Percentiles rank a stretch among this genome's conserved stretches.
Evolutionary conservation across 2,113 vertebrate genomes (phyloP).

Genomic region (Puntigrus tetrazona): DNA sequence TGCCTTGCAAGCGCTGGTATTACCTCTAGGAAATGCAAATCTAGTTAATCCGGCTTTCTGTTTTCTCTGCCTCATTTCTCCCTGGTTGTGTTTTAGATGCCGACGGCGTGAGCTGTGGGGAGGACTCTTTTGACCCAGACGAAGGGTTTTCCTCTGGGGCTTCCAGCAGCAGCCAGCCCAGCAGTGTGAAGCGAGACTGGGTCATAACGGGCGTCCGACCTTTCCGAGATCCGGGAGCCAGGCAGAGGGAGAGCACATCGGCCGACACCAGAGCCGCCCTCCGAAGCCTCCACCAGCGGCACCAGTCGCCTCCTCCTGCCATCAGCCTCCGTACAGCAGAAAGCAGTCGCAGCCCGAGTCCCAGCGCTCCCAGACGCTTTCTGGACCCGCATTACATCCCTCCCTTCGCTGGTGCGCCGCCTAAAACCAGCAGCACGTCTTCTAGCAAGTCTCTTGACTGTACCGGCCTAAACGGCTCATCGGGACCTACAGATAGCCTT

Average conservation of each 20-base stretch:
- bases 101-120: conserved; percentile 87
- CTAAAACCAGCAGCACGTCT: conserved; percentile 93
- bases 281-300: conserved; percentile 76
- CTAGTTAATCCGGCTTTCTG: background rate
- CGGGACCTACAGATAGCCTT: conserved; percentile 52
- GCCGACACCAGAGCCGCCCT: conserved; percentile 56
- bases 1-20: conserved; percentile 24
- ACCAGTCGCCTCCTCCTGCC: conserved; percentile 65
- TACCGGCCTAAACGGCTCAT: conserved; percentile 52
- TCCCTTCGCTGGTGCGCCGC: conserved; percentile 81
- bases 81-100: conserved; percentile 74
- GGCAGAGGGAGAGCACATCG: conserved; percentile 61
- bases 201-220: conserved; percentile 68
- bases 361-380: conserved; percentile 75
- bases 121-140: conserved; percentile 93
- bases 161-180: conserved; percentile 94
- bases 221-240: conserved; percentile 72
- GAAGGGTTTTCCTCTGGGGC: conserved; percentile 98
- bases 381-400: conserved; percentile 85
- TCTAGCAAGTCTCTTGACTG: conserved; percentile 90
- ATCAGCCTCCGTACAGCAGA: conserved; percentile 32
- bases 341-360: conserved; percentile 66
- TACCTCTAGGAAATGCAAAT: conserved; percentile 14
- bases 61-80: background rate
- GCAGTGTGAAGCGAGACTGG: conserved; percentile 85